Conservation (phyloP, 2,797 vertebrate genomes). For the Anableps anableps region DNA sequence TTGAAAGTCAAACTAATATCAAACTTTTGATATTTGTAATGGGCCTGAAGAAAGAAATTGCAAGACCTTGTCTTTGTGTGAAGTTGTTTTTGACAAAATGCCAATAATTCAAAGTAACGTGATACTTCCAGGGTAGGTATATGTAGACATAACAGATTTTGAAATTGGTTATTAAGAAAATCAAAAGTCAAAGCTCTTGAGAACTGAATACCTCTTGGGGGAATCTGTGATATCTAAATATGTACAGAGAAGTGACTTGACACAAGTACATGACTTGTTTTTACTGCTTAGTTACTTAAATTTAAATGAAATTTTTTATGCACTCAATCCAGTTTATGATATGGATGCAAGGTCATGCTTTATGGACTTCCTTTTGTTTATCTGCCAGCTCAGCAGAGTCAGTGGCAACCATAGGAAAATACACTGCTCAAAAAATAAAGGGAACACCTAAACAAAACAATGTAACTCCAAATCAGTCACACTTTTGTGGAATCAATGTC, state of each 20-base stretch:
- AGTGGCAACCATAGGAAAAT: slow-evolving; percentile 14
- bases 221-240: not conserved
- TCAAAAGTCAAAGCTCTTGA: not conserved
- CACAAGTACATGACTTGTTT: not conserved
- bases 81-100: not conserved
- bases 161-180: not conserved
- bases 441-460: too few species aligned
- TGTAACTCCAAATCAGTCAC: too few species aligned
- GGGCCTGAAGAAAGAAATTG: not conserved
- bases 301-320: not conserved
- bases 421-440: too few species aligned
- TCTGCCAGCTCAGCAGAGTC: not conserved
- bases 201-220: not conserved
- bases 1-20: not conserved
- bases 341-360: slow-evolving; percentile 11
- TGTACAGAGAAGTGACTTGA: not conserved
- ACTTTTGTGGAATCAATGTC: too few species aligned
- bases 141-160: not conserved
- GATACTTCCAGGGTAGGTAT: not conserved
- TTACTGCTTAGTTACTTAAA: not conserved
- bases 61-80: not conserved
- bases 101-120: not conserved
- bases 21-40: not conserved
- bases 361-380: not conserved
- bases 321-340: not conserved